These are phyloP conservation scores for Felis catus DNA, from an alignment of 2,113 vertebrate species.

Conservation along the genomic window F.catus_Fca126_mat1.0 CM031415.1:74470501-74471000, in stretches of 20 bases:
- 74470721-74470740: slow-evolving; percentile 79
- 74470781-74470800: slow-evolving; percentile 80
- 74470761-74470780: slow-evolving; percentile 85
- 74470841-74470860: slow-evolving; percentile 82
- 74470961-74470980: slow-evolving; percentile 74
- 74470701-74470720: slow-evolving; percentile 74
- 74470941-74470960: slow-evolving; percentile 72
- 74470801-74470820: slow-evolving; percentile 70
- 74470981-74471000: slow-evolving; percentile 81
- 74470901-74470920: slow-evolving; percentile 95
- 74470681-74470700: slow-evolving; percentile 82
- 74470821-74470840: slow-evolving; percentile 86
- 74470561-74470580: background rate
- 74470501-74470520: slow-evolving; percentile 55
- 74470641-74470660: slow-evolving; percentile 85
- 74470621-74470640: slow-evolving; percentile 80
- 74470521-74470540: slow-evolving; percentile 38
- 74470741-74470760: slow-evolving; percentile 86
- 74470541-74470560: slow-evolving; percentile 64
- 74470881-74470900: slow-evolving; percentile 89
- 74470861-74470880: slow-evolving; percentile 80
- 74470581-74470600: slow-evolving; percentile 83
- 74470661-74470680: slow-evolving; percentile 86
- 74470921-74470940: slow-evolving; percentile 89
- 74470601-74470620: slow-evolving; percentile 87